Evolutionary conservation across 2,888 invertebrate species (phyloP), one percentile per base, ranked within the genome.

Genomic region (Drosophila seclusa): DNA sequence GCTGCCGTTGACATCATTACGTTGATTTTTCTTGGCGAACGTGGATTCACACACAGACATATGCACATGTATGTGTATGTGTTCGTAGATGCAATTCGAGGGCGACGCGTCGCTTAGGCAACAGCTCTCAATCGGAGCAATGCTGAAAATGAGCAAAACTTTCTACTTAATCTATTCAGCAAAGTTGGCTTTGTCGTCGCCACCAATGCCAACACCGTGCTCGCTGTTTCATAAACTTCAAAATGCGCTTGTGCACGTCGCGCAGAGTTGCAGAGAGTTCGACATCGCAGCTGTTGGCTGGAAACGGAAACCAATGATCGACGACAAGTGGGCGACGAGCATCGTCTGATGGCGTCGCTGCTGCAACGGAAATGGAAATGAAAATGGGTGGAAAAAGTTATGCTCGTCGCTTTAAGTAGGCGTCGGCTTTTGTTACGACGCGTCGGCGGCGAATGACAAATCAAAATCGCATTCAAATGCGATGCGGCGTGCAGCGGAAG

Each of bases 151-250:
- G 82, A 85, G 79, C 74, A 90, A 90, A 89, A 91, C 89, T 89
- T 91, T 90, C 77, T 84, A 88, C 90, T 88, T 91, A 91, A 91
- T 92, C 91, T 89, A 91, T 89, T 89, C 90, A 86, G 76, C 13
- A 87, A 87, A 87, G 89, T 87, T 87, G 74, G 68, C 74, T 80
- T 71, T 76, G 77, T 59, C 63, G 64, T 61, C 63, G 65, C 63
- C 53, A 60, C 38, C 67, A 53, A 58, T 38, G 36, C 54, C 40
- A 49, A 24, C 55, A 38, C 38, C 27, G 27, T 29, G 27, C 18
- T 34, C 29, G 69, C 82, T 82, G 83, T 90, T 91, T 91, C 87
- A 88, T 90, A 91, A 91, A 91, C 92, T 91, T 91, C 82, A 82
- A 91, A 88, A 83, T 82, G 80, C 90, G 87, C 87, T 90, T 90